Conservation (phyloP, 2,888 invertebrate species). For the Bhutanitis thaidina region DNA sequence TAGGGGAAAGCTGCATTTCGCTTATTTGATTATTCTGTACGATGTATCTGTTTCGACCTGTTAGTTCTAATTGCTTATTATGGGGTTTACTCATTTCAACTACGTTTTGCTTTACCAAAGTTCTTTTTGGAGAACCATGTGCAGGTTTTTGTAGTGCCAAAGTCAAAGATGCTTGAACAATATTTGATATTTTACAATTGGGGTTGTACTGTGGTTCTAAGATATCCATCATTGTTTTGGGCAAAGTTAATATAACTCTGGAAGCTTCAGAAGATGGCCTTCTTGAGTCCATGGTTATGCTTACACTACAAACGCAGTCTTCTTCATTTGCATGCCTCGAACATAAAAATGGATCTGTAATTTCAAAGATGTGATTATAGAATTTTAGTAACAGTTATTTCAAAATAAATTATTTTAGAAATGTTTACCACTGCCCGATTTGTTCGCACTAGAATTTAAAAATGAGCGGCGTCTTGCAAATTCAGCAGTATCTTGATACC, state of each 20-base stretch:
- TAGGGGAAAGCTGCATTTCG: conserved; percentile 72
- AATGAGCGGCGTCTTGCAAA: conserved; percentile 84
- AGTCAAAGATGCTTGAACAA: conserved; percentile 83
- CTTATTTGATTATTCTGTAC: conserved; percentile 77
- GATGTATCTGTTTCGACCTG: conserved; percentile 72
- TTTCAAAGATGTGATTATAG: background rate
- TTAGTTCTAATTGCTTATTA: conserved; percentile 69
- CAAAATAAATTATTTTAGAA: conserved; percentile 1
- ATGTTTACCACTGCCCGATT: conserved; percentile 82
- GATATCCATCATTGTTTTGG: conserved; percentile 74
- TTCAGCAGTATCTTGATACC: conserved; percentile 86
- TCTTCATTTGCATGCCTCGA: conserved; percentile 78
- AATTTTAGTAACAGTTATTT: background rate
- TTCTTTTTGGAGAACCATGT: conserved; percentile 66
- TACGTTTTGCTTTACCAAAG: conserved; percentile 68
- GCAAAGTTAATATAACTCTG: conserved; percentile 73
- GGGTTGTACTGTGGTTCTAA: conserved; percentile 78
- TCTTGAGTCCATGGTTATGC: conserved; percentile 83
- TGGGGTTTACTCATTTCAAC: conserved; percentile 60
- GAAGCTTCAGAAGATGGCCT: conserved; percentile 80
- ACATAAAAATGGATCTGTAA: conserved; percentile 80
- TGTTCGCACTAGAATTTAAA: conserved; percentile 66
- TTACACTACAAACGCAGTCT: conserved; percentile 84
- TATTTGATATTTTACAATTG: conserved; percentile 60
- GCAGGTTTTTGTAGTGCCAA: conserved; percentile 80